These are phyloP conservation scores for Miichthys miiuy DNA, from an alignment of 2,797 vertebrate species.

Conservation along the genomic window DNA sequence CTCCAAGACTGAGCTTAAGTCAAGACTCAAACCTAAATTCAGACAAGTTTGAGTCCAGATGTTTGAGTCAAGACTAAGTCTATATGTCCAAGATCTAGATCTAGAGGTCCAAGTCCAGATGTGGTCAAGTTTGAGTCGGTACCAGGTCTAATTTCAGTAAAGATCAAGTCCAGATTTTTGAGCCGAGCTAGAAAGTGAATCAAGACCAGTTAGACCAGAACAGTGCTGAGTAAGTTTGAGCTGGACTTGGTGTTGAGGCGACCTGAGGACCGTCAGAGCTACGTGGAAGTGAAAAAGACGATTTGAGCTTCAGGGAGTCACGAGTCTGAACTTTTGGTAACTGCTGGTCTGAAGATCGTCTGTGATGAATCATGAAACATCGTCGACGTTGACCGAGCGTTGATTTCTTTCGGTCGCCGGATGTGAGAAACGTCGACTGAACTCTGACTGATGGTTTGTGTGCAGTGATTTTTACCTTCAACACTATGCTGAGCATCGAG, in stretches of 20 bases:
- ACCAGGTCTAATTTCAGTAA: too few species aligned
- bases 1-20: rapidly evolving
- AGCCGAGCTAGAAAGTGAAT: background rate
- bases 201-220: background rate
- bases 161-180: too few species aligned
- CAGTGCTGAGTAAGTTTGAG: background rate
- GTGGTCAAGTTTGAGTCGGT: background rate
- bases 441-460: conserved; percentile 8
- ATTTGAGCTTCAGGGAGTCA: background rate
- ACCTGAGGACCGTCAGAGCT: background rate
- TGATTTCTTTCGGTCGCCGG: background rate
- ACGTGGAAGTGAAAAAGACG: background rate
- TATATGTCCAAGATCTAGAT: background rate
- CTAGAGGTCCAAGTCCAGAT: background rate
- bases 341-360: conserved; percentile 15
- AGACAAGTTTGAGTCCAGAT: background rate
- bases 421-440: conserved; percentile 14
- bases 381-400: background rate
- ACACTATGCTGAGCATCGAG: conserved; percentile 4
- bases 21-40: too few species aligned
- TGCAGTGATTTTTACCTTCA: background rate
- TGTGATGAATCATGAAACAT: background rate
- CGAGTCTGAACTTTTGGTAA: background rate
- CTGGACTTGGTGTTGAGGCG: background rate
- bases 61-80: background rate